phyloP scores from a whole-genome alignment of 2,113 vertebrate species.

The Pontoporia blainvillei region DNA sequence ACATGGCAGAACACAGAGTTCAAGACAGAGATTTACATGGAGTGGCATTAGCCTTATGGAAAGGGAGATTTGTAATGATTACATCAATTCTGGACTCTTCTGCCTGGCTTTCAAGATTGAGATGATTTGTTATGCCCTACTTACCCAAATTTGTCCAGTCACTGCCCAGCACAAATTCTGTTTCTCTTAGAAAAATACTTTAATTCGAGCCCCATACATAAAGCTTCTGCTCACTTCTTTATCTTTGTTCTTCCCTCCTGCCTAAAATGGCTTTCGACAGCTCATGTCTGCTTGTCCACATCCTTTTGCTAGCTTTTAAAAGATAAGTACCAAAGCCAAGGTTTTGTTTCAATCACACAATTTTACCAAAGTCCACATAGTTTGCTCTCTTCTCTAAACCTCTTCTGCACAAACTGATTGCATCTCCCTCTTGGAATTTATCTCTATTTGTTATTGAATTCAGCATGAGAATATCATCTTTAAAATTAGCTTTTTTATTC shows the following conservation, averaged over 20 bases:
- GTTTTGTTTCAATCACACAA: not conserved
- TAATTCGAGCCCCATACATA: not conserved
- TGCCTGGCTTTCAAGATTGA: not conserved
- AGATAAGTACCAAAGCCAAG: not conserved
- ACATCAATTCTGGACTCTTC: not conserved
- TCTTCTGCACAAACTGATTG: not conserved
- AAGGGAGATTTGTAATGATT: not conserved
- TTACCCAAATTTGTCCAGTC: not conserved
- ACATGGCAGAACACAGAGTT: not conserved
- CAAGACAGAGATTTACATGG: not conserved
- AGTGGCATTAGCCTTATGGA: fast-evolving
- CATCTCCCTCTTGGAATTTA: not conserved
- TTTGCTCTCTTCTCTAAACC: not conserved
- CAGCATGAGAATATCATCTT: not conserved
- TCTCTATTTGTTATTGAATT: not conserved
- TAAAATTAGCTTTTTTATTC: slow-evolving; percentile 9
- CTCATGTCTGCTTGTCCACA: not conserved
- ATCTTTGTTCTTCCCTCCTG: not conserved
- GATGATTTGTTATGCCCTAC: not conserved
- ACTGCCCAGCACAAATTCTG: not conserved
- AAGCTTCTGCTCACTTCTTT: not conserved
- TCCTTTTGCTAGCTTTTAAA: not conserved
- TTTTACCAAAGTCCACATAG: not conserved
- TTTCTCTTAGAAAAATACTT: not conserved
- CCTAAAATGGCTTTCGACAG: not conserved